These are phyloP conservation scores for Enteromius trimaculatus DNA, from an alignment of 2,797 vertebrate species.

Conservation along the genomic window DNA sequence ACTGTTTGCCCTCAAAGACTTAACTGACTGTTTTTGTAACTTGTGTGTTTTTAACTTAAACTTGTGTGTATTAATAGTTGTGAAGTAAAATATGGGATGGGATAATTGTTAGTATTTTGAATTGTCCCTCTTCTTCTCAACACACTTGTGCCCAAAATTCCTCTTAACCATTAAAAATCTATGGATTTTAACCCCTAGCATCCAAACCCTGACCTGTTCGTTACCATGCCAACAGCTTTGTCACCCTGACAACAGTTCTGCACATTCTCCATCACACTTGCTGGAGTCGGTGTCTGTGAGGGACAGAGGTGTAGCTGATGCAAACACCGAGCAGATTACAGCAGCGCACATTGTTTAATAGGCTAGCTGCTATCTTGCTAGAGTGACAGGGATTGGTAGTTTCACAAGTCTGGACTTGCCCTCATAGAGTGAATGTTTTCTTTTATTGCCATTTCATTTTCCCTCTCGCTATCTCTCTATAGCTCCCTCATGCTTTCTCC, in stretches of 20 bases:
- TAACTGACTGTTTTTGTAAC: no score
- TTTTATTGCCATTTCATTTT: conserved; percentile 29
- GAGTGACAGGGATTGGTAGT: conserved; percentile 17
- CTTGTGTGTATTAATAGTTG: no score
- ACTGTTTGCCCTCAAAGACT: no score
- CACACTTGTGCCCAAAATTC: neutral
- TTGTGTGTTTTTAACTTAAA: no score
- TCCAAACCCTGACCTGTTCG: conserved; percentile 26
- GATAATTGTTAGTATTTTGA: neutral
- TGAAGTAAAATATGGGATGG: neutral
- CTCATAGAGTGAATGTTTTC: conserved; percentile 41
- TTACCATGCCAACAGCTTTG: conserved; percentile 37
- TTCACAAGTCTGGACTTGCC: conserved; percentile 34
- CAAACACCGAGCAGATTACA: conserved; percentile 37
- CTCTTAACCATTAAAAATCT: neutral
- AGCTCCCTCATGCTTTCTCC: neutral
- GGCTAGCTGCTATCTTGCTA: neutral
- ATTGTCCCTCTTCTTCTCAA: neutral
- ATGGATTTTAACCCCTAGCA: conserved; percentile 19
- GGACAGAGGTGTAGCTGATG: conserved; percentile 36
- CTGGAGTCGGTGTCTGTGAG: neutral
- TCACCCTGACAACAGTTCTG: conserved; percentile 36
- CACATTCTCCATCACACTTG: conserved; percentile 43
- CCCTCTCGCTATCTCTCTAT: neutral
- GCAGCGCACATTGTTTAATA: conserved; percentile 46